Evolutionary conservation across 2,113 vertebrate genomes (phyloP).

Genomic region (Channa maculata): DNA sequence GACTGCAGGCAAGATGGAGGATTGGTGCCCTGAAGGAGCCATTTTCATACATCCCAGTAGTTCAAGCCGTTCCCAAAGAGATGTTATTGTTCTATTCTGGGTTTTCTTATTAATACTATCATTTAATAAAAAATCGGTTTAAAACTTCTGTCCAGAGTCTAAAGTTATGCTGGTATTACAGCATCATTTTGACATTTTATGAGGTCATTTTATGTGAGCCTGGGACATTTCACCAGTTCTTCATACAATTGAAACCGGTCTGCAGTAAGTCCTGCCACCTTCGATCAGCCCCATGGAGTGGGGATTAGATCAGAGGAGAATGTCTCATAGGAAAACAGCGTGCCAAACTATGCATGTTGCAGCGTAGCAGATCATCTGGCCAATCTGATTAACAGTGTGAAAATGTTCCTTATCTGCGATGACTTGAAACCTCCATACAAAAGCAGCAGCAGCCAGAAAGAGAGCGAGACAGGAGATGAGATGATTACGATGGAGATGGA

Average conservation of each 20-base stretch:
- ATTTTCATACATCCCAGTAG: constrained; percentile 57
- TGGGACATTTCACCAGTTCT: too few species aligned
- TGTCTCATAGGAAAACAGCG: constrained; percentile 75
- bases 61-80: constrained; percentile 40
- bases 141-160: constrained; percentile 10
- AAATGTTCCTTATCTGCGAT: constrained; percentile 81
- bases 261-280: constrained; percentile 21
- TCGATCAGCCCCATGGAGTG: constrained; percentile 33
- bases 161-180: background rate
- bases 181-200: background rate
- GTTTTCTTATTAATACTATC: constrained; percentile 11
- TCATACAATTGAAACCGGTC: constrained; percentile 29
- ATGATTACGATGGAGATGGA: constrained; percentile 50
- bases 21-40: constrained; percentile 52
- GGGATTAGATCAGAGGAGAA: constrained; percentile 80
- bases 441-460: constrained; percentile 40
- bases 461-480: constrained; percentile 49
- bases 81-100: constrained; percentile 11
- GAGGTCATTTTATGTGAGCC: too few species aligned
- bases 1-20: constrained; percentile 73
- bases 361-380: constrained; percentile 62
- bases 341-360: constrained; percentile 74
- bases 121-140: constrained; percentile 11
- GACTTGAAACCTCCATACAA: constrained; percentile 79
- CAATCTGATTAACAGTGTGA: constrained; percentile 81